Evolutionary conservation across 2,113 vertebrate genomes (phyloP).

Genomic region (Octodon degus): DNA sequence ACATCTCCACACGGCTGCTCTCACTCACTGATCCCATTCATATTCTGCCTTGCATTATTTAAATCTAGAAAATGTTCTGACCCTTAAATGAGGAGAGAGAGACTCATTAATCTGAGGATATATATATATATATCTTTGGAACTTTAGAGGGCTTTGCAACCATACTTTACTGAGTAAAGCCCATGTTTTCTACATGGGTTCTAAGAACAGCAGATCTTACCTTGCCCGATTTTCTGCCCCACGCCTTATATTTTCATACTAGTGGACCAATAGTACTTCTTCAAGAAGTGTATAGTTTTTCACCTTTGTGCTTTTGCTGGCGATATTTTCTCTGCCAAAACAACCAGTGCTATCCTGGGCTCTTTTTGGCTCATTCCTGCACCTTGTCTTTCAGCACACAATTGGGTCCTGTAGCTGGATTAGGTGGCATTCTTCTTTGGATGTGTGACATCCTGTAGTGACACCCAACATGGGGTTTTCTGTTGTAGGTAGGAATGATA

Average conservation of each 20-base stretch:
- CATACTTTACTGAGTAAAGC: neutral
- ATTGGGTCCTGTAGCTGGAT: neutral
- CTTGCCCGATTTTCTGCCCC: neutral
- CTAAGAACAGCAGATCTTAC: neutral
- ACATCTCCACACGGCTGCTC: neutral
- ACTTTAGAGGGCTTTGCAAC: slow-evolving; percentile 32
- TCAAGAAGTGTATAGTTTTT: neutral
- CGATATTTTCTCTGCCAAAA: neutral
- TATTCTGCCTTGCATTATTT: slow-evolving; percentile 73
- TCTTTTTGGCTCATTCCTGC: neutral
- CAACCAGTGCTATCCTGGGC: neutral
- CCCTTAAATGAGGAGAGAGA: slow-evolving; percentile 52
- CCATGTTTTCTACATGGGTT: neutral
- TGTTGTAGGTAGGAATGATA: neutral
- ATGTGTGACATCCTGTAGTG: neutral
- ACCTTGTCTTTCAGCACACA: slow-evolving; percentile 4
- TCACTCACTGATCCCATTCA: slow-evolving; percentile 28
- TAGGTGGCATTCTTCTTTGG: neutral
- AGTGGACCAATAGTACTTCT: neutral
- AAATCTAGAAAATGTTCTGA: slow-evolving; percentile 75
- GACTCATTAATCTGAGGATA: slow-evolving; percentile 63
- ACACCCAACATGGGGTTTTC: neutral
- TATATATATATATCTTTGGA: slow-evolving; percentile 7
- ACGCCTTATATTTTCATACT: neutral
- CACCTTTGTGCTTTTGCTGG: neutral